Base-by-base conservation (phyloP, 1,140 invertebrate genomes). In the Drosophila insularis region DNA sequence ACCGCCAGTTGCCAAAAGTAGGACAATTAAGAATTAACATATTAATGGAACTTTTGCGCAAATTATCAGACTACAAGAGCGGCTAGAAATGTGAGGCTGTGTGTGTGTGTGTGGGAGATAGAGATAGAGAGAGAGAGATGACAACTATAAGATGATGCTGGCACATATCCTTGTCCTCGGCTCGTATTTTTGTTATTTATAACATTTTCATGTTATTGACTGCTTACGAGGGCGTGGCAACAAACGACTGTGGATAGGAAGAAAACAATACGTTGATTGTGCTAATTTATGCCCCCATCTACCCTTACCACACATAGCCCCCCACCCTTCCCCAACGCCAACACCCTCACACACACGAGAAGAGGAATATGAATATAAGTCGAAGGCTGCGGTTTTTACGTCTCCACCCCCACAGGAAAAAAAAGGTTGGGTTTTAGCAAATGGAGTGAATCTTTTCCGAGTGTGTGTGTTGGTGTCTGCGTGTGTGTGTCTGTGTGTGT, bases 21-120 rank as follows among this genome's bases (percentile, higher is more conserved):
- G 84, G 50, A 89, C 84, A 89, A 84, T 89, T 84, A 89, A 80
- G 84, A 89, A 89, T 89, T 89, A 89, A 89, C 84, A 89, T 89
- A 89, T 89, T 89, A 89, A 89, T 89, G 89, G 84, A 82, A 89
- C 54, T 89, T 89, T 85, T 84, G 84, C 85, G 84, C 85, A 85
- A 89, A 89, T 89, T 89, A 89, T 80, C 85, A 71, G 71, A 61
- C 69, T 75, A 63, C 65, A 63, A 81, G 5, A n/a, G n/a, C n/a
- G n/a, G 27, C 27, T 5, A 6, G 27, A 27, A 27, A 5, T 5
- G 17, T 11, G 21, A 53, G 21, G 23, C 4, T 23, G 19, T 27
- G 5, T 14, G 65, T 65, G 68, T 23, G 54, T 32, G 40, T n/a
- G 31, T 27, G 40, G 37, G 13, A 43, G 39, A 71, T 54, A 54